Conservation (phyloP, 2,797 vertebrate genomes). For the Echiichthys vipera region DNA sequence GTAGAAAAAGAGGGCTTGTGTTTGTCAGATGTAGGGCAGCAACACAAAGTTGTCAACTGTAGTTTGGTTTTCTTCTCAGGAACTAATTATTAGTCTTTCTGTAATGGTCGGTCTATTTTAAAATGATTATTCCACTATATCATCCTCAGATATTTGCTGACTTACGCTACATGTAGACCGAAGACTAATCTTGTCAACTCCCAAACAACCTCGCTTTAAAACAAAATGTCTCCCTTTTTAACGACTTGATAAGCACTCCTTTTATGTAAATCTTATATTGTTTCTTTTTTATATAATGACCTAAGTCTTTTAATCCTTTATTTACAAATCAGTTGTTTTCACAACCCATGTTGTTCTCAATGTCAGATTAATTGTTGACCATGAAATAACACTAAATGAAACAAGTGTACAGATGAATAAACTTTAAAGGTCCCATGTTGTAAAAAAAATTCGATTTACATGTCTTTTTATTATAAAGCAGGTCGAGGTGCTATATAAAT, state of each 20-base stretch:
- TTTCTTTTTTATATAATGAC: background rate
- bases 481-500: too few relatives aligned
- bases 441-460: too few relatives aligned
- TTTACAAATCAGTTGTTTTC: background rate
- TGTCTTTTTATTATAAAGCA: too few relatives aligned
- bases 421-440: too few relatives aligned
- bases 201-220: conserved; percentile 10
- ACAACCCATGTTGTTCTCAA: conserved; percentile 7
- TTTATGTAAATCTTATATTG: background rate
- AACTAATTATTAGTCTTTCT: conserved; percentile 45
- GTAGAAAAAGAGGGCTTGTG: conserved; percentile 27
- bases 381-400: background rate
- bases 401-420: background rate
- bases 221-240: conserved; percentile 2
- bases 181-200: conserved; percentile 29
- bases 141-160: background rate
- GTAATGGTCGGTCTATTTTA: conserved; percentile 11
- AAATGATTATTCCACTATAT: conserved; percentile 26
- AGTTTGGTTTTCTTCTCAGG: conserved; percentile 20
- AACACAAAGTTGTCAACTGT: conserved; percentile 25
- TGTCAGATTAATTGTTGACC: background rate
- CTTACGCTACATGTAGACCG: conserved; percentile 8
- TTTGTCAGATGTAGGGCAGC: conserved; percentile 42
- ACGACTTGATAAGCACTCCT: background rate
- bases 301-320: conserved; percentile 36